Base-by-base conservation (phyloP, 2,888 invertebrate species). In the Tetramorium bicarinatum region DNA sequence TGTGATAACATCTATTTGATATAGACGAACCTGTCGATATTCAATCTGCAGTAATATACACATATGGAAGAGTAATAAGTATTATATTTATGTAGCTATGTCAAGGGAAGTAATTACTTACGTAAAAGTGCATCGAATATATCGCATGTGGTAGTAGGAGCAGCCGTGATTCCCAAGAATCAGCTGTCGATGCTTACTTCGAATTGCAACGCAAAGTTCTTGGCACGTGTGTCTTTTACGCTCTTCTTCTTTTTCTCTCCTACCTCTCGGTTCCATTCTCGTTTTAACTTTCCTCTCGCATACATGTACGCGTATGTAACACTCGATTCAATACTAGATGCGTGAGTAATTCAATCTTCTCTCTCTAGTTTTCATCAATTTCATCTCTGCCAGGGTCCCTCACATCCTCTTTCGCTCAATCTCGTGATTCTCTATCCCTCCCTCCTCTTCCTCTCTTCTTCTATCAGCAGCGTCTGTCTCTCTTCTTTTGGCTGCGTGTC, bases 211-310 rank as follows among this genome's bases (percentile, higher is more conserved):
- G 15, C 29, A n/a, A 29, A 9, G 71, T 77, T 66, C 29, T 34
- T 34, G 29, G 29, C 83, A 85, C 83, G 85, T 85, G 87, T 15
- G 11, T 59, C 75, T 56, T 47, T 41, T 49, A 44, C 62, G 29
- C 49, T 41, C 18, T 38, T 61, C 34, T 21, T 67, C 38, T 15
- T 61, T 38, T 21, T 34, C 52, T 7, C 25, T 47, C 52, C 44
- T 9, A 13, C n/a, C 62, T 9, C 72, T 61, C 7, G 18, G 11
- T 54, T 79, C 38, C 21, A 34, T 34, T 9, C 62, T 29, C 67
- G 3, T 72, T 80, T 56, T 49, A 41, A 54, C 54, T 52, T 69
- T 18, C 61, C 41, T 49, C 64, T 74, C 66, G 64, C 29, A 29
- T 2, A 49, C 21, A 18, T 7, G 25, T 15, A 11, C 3, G 38